Conservation (phyloP, 2,888 invertebrate species). For the Eucera pruinosa region DNA sequence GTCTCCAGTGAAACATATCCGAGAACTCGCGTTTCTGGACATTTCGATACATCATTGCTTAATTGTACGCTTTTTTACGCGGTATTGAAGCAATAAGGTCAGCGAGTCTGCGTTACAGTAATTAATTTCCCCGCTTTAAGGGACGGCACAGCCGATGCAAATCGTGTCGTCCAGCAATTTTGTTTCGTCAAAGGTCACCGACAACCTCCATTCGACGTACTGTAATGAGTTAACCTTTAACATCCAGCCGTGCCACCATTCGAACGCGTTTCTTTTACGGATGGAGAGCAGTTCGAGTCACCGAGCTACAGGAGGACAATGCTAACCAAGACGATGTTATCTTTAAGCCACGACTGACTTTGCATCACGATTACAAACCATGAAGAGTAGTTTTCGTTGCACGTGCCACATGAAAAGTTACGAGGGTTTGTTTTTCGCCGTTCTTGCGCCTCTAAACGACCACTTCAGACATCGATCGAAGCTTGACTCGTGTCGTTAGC, state of each 20-base stretch:
- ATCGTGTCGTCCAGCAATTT: conserved; percentile 2
- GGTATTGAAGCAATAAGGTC: conserved; percentile 22
- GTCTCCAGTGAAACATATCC: background rate
- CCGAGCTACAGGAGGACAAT: conserved; percentile 3
- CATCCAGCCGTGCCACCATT: conserved; percentile 8
- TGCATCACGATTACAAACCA: conserved; percentile 38
- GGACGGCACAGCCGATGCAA: conserved; percentile 11
- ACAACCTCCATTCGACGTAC: background rate
- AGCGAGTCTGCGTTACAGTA: conserved; percentile 4
- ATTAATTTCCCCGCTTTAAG: conserved; percentile 26
- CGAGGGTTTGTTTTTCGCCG: conserved; percentile 41
- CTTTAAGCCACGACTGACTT: conserved; percentile 25
- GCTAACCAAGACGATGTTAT: conserved; percentile 27
- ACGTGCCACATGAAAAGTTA: conserved; percentile 7
- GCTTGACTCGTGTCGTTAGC: conserved; percentile 47
- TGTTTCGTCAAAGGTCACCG: conserved; percentile 27
- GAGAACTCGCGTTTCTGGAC: conserved; percentile 1
- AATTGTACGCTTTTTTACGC: conserved; percentile 26
- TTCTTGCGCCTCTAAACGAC: conserved; percentile 51
- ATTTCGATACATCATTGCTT: background rate
- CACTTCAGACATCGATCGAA: conserved; percentile 58
- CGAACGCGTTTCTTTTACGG: background rate
- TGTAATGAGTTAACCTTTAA: conserved; percentile 35
- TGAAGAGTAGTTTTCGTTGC: conserved; percentile 9
- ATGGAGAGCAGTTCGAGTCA: too few relatives aligned